phyloP scores from a whole-genome alignment of 2,113 vertebrate genomes.

The Sinosuthora webbiana region DNA sequence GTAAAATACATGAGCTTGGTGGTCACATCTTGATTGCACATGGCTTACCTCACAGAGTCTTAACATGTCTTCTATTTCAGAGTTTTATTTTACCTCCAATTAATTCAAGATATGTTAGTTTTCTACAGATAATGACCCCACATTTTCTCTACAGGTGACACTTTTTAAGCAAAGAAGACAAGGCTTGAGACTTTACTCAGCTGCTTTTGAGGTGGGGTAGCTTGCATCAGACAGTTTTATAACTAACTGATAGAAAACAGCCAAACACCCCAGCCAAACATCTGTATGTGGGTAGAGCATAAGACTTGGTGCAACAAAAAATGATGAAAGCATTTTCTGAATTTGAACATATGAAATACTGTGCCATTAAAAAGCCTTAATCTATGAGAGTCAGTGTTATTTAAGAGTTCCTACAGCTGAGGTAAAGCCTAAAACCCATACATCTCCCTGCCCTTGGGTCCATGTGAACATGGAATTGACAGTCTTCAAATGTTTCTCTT shows the following conservation, averaged over 20 bases:
- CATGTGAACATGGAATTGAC: neutral
- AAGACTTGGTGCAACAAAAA: neutral
- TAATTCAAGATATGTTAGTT: neutral
- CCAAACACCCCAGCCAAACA: neutral
- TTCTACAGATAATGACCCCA: neutral
- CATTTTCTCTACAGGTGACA: neutral
- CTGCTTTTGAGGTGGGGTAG: neutral
- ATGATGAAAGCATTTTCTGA: neutral
- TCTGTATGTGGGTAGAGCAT: neutral
- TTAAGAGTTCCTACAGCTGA: neutral
- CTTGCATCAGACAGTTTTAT: neutral
- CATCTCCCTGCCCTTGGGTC: neutral
- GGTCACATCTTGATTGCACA: neutral
- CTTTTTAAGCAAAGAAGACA: neutral
- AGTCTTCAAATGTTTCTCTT: slow-evolving; percentile 1
- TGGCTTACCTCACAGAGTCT: neutral
- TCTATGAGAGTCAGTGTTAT: neutral
- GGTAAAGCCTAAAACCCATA: neutral
- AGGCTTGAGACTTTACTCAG: neutral
- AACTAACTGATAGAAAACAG: neutral
- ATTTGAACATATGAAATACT: neutral
- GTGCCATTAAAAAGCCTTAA: neutral
- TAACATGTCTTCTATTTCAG: neutral
- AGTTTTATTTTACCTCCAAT: neutral
- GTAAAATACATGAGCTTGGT: neutral